phyloP scores from a whole-genome alignment of 1,140 invertebrate species.

The Vanessa tameamea region DNA sequence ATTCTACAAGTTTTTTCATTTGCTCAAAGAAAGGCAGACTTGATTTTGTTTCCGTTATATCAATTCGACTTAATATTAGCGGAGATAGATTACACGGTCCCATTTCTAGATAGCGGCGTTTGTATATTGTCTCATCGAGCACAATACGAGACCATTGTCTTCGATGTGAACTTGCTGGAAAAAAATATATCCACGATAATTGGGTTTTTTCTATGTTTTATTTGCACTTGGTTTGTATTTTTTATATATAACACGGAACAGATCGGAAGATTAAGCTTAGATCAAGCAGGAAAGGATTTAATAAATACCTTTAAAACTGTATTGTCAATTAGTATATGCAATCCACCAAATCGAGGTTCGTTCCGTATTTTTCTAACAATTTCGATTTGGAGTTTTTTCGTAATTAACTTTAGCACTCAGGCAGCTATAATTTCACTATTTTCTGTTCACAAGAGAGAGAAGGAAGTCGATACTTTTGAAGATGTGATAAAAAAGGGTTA shows the following conservation, averaged over 20 bases:
- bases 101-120: constrained; percentile 65
- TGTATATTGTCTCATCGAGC: constrained; percentile 66
- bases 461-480: constrained; percentile 72
- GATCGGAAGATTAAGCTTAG: constrained; percentile 45
- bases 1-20: constrained; percentile 63
- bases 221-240: constrained; percentile 66
- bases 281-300: constrained; percentile 68
- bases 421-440: constrained; percentile 75
- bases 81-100: constrained; percentile 60
- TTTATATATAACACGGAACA: constrained; percentile 56
- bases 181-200: constrained; percentile 45
- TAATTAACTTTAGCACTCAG: constrained; percentile 70
- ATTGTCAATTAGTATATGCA: constrained; percentile 57
- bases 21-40: constrained; percentile 59
- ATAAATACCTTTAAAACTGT: constrained; percentile 60
- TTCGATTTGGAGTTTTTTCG: constrained; percentile 68
- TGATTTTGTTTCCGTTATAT: constrained; percentile 65
- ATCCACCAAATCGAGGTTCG: constrained; percentile 50
- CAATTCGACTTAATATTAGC: constrained; percentile 66
- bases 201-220: constrained; percentile 55
- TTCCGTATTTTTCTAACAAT: constrained; percentile 64
- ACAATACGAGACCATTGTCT: constrained; percentile 61
- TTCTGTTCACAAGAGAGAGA: constrained; percentile 64
- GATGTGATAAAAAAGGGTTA: constrained; percentile 70
- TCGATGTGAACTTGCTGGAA: constrained; percentile 55